Percentiles rank a stretch among this genome's conserved stretches.
Evolutionary conservation across 2,888 invertebrate genomes (phyloP).

Genomic region (Halictus quadricinctus): DNA sequence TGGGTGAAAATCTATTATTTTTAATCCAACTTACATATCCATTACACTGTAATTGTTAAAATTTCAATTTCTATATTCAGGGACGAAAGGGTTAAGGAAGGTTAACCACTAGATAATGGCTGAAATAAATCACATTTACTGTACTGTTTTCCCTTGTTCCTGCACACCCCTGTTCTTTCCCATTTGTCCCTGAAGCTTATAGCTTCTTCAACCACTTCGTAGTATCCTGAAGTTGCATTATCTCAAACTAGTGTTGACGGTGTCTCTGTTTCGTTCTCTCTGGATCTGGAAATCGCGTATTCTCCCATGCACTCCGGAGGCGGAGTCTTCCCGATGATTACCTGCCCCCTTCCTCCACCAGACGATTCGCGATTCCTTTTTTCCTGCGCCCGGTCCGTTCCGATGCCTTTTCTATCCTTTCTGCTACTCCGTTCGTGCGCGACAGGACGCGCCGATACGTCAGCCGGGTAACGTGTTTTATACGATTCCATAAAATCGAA

Average conservation of each 20-base stretch:
- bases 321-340: neutral
- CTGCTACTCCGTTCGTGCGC: constrained; percentile 7
- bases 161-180: too few species aligned
- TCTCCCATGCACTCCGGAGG: neutral
- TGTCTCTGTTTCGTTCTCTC: neutral
- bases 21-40: too few species aligned
- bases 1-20: too few species aligned
- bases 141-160: too few species aligned
- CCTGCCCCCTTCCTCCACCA: neutral
- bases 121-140: too few species aligned
- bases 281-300: neutral
- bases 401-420: neutral
- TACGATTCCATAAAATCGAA: constrained; percentile 41
- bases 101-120: too few species aligned
- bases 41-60: too few species aligned
- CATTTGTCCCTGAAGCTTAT: neutral
- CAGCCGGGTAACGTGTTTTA: constrained; percentile 20
- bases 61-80: too few species aligned
- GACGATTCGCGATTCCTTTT: neutral
- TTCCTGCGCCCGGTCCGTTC: neutral
- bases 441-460: neutral
- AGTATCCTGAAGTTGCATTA: constrained; percentile 38
- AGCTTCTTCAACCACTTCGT: constrained; percentile 43
- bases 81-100: too few species aligned
- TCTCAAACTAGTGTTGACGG: constrained; percentile 40